Base-by-base conservation (phyloP, 2,888 invertebrate genomes). In the Seladonia tumulorum region DNA sequence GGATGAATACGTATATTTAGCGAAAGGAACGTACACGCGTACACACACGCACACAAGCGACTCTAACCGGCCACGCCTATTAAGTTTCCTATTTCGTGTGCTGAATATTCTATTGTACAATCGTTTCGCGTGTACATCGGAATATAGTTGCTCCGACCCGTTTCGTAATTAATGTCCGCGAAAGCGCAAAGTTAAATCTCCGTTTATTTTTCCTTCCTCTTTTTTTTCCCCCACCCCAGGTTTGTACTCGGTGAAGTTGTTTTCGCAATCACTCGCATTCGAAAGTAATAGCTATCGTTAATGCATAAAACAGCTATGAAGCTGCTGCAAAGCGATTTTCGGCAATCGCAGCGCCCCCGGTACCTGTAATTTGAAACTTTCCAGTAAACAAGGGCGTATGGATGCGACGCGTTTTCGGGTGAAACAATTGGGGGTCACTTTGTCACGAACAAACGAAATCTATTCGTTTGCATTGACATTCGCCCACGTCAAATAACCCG, bases 391-490 rank as follows among this genome's bases (percentile, higher is more conserved):
- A 82, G 72, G 79, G 73, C 49, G 81, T 53, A 80, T 57, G 72
- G 87, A 87, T 85, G 68, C 79, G 84, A 39, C 53, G 73, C 76
- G 81, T 66, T 79, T 87, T 78, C 85, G 35, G 70, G 39, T 66
- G 82, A 81, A 86, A 91, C 88, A 82, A 88, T 87, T 76, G 78
- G 76, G 74, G 83, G 81, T 88, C 83, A 91, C 86, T 90, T 91
- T 83, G 84, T 80, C 88, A 84, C 81, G 85, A 81, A 79, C 79
- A 76, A 83, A 88, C 90, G 85, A 85, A 88, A 88, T 81, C 84
- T 83, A 85, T 81, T 88, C 86, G 88, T 86, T 91, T 79, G 86
- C 90, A 83, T 83, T 82, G 88, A 91, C 76, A 82, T 90, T 86
- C 85, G 79, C 82, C 82, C 85, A 85, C 77, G 85, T 83, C 81